Evolutionary conservation across 2,888 invertebrate genomes (phyloP), one percentile per base, ranked within the genome.

Genomic region (Cloeon dipterum): DNA sequence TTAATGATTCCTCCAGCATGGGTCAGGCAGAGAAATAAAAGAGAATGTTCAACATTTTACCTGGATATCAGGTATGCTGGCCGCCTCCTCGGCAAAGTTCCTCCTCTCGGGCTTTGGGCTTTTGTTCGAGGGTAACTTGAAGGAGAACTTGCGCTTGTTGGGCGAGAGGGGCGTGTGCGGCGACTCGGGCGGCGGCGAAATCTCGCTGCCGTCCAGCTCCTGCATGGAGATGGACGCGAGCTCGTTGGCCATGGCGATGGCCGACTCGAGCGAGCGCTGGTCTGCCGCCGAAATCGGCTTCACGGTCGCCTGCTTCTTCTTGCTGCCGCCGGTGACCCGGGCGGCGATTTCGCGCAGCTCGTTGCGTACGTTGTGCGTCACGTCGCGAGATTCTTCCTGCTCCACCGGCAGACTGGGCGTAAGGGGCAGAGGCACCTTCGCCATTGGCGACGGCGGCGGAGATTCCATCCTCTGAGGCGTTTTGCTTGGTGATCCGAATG

Each of bases 211-310:
- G 43, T 55, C 55, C 34, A 55, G 43, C 38, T 57, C 56, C 36
- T 52, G 47, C 57, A 59, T 62, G 46, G 54, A 74, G 62, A 69
- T 67, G 34, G 74, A 71, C 32, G 85, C 86, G 41, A 91, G 68
- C 59, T 91, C 88, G 55, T 86, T 86, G 16, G 89, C 91, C 59
- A 91, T 68, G 37, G 86, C 86, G 42, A 91, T 88, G 1, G 91
- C 93, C 16, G 81, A 81, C 48, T 93, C 85, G 41, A 94, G 63
- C 7, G 85, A 83, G 55, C 75, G 82, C 54, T 86, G 76, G 51
- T 93, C 93, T 41, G 88, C 77, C 0, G 88, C 81, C 10, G 91
- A 91, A 59, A 94, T 89, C 3, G 78, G 85, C 55, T 91, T 93
- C 51, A 91, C 60, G 47, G 65, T 64, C 39, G 63, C 63, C 53